Conservation (phyloP, 1,140 invertebrate genomes). For the Calephelis virginiensis region DNA sequence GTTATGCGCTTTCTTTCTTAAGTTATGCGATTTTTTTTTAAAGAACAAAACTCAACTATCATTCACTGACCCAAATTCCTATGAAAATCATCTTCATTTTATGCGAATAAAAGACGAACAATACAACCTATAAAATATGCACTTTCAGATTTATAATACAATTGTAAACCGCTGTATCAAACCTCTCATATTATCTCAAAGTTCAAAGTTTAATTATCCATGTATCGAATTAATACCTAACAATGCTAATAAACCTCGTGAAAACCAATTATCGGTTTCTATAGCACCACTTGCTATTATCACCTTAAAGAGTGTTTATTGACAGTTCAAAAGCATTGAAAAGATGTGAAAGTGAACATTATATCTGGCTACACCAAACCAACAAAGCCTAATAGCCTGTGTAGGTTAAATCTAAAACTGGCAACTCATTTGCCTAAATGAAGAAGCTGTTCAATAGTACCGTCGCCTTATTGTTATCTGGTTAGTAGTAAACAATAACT, state of each 20-base stretch:
- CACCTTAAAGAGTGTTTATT: slow-evolving; percentile 8
- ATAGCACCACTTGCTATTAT: slow-evolving; percentile 5
- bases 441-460: slow-evolving; percentile 16
- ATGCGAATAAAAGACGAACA: no score
- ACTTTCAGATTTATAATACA: no score
- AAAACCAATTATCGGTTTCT: slow-evolving; percentile 7
- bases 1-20: no score
- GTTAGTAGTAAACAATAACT: neutral
- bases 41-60: no score
- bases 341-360: slow-evolving; percentile 17
- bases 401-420: slow-evolving; percentile 11
- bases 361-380: slow-evolving; percentile 10
- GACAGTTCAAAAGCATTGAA: slow-evolving; percentile 16
- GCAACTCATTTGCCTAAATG: slow-evolving; percentile 18
- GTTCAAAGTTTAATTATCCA: slow-evolving; percentile 1
- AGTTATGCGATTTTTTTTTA: no score
- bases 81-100: no score
- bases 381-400: slow-evolving; percentile 12
- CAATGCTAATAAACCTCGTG: neutral
- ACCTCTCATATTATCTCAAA: no score
- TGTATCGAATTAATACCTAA: neutral
- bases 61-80: no score
- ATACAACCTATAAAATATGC: no score
- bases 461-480: slow-evolving; percentile 10
- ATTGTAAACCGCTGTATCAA: no score